Conservation (phyloP, 2,888 invertebrate species). For the Drosophila mettleri region DNA sequence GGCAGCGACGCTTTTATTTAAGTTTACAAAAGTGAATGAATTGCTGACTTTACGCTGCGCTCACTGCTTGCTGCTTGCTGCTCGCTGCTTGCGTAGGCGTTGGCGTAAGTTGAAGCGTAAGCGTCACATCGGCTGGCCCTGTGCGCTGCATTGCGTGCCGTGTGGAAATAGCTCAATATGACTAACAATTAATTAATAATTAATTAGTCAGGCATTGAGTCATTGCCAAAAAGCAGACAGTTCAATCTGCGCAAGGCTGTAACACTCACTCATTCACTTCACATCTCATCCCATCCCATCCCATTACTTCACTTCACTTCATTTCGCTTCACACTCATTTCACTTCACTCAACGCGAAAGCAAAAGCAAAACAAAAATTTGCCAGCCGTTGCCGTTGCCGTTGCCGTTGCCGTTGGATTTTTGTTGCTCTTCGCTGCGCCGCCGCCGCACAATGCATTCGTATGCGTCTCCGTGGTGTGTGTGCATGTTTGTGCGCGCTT, state of each 20-base stretch:
- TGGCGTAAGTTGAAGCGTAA: constrained; percentile 47
- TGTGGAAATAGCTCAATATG: constrained; percentile 64
- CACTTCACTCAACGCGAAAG: constrained; percentile 74
- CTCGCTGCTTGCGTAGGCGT: constrained; percentile 32
- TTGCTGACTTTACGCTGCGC: constrained; percentile 37
- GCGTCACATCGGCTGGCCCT: constrained; percentile 38
- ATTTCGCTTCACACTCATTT: constrained; percentile 55
- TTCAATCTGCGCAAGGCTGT: constrained; percentile 45
- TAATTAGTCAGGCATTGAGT: constrained; percentile 60
- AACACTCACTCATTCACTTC: constrained; percentile 24
- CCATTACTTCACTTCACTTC: constrained; percentile 23
- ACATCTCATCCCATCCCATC: constrained; percentile 6
- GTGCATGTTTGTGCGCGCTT: constrained; percentile 40
- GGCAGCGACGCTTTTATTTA: constrained; percentile 50
- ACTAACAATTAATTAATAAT: constrained; percentile 69
- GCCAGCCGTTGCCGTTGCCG: constrained; percentile 46
- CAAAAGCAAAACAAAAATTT: constrained; percentile 74
- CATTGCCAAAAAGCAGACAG: constrained; percentile 51
- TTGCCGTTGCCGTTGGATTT: constrained; percentile 46
- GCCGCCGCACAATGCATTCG: constrained; percentile 40
- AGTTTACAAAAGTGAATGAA: constrained; percentile 74
- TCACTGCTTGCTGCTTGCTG: constrained; percentile 21
- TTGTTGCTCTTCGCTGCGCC: constrained; percentile 54
- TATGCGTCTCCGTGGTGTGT: constrained; percentile 34
- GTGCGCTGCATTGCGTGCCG: constrained; percentile 8